phyloP scores from a whole-genome alignment of 2,888 invertebrate genomes.

The Phytoseiulus persimilis region DNA sequence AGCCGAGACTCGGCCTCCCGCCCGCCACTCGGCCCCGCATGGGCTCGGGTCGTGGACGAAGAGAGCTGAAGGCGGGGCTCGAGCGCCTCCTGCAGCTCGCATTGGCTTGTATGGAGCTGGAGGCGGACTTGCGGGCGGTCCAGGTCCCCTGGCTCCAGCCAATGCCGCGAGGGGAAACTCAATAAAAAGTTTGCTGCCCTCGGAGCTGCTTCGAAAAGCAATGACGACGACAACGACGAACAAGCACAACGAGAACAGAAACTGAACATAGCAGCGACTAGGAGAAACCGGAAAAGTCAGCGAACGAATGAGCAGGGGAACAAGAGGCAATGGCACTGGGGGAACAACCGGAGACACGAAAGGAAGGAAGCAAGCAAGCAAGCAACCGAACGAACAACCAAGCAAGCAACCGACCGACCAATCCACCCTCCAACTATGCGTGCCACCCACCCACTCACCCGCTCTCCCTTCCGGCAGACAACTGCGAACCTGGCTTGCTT shows the following conservation, averaged over 20 bases:
- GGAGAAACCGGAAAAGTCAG: background rate
- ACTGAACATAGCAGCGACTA: background rate
- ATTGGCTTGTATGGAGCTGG: background rate
- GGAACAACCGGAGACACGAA: background rate
- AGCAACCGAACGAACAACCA: background rate
- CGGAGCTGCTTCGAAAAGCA: background rate
- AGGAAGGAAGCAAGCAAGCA: slow-evolving; percentile 5
- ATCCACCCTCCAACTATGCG: background rate
- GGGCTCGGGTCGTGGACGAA: background rate
- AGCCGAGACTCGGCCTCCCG: background rate
- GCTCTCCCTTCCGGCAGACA: background rate
- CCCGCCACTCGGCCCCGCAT: background rate
- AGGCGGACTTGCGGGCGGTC: background rate
- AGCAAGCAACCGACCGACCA: background rate
- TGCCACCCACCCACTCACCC: background rate
- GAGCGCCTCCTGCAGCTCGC: background rate
- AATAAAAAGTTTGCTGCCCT: slow-evolving; percentile 36
- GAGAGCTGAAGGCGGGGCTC: slow-evolving; percentile 8
- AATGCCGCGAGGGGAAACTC: slow-evolving; percentile 31
- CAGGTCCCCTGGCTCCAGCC: background rate
- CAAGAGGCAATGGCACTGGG: background rate
- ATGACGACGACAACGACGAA: background rate
- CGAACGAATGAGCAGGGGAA: background rate
- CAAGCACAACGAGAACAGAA: background rate
- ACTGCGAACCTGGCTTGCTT: background rate